Base-by-base conservation (phyloP, 2,797 vertebrate species). In the Meriones psammophilus region DNA sequence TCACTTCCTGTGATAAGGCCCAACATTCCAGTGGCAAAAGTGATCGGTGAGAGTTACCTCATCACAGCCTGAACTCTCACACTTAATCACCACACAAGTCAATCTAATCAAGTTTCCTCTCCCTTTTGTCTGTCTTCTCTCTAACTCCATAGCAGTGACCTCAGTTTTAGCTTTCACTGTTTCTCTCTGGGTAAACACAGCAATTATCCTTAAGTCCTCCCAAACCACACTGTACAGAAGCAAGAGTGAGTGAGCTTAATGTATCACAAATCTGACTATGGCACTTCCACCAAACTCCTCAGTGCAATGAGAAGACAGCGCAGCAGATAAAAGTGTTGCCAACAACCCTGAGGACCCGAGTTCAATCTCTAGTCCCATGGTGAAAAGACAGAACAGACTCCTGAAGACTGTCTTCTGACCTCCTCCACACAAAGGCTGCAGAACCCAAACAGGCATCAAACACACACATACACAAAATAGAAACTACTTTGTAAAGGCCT, bases 81-180 rank as follows among this genome's bases (percentile, higher is more conserved):
- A 20, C 18, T 33, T 84, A 30, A 87, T 66, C 69, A 64, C 64
- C 15, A 89, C n/a, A 26, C 5, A 5, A 69, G 30, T 9, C 30
- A n/a, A 10, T 93, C 73, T 92, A 66, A 93, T 62, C 81, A 86
- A 36, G 84, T 14, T 66, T 68, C 77, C 56, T 71, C 18, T 68
- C 74, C 68, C 56, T 56, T 10, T 66, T 24, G 24, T 33, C 68
- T 56, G 24, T 74, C 68, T 94, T 86, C 74, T 58, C 69, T 87
- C 30, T 88, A 66, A 74, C 8, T 66, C n/a, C 76, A 91, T 50
- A 26, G 15, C 77, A 14, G 24, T 8, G 30, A 73, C 30, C 71
- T 95, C 22, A 54, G 77, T 86, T 88, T 66, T 74, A 79, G 79
- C 60, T 46, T 78, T 73, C 54, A 56, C 60, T 15, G 69, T 60